Evolutionary conservation across 2,797 vertebrate genomes (phyloP).

Genomic region (Threskiornis aethiopicus): DNA sequence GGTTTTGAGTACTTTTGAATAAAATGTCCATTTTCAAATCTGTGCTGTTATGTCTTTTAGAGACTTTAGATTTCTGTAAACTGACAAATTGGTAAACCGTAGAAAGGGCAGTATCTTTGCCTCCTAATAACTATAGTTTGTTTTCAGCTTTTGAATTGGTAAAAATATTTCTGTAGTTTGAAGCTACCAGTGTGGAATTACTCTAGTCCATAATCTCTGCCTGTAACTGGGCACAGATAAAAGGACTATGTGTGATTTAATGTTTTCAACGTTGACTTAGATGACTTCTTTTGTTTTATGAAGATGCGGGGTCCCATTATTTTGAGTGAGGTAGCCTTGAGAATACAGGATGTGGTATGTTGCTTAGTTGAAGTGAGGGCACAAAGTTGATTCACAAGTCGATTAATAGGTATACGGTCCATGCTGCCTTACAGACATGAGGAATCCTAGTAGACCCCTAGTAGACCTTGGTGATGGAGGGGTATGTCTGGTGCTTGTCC

Average conservation of each 20-base stretch:
- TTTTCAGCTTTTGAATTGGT: not conserved
- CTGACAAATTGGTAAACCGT: not conserved
- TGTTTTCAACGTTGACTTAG: not conserved
- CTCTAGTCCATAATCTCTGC: not conserved
- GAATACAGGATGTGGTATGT: not conserved
- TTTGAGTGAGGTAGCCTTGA: not conserved
- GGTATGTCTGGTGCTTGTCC: not conserved
- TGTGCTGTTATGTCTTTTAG: not conserved
- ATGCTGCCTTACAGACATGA: not conserved
- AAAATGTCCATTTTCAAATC: not conserved
- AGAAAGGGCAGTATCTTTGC: not conserved
- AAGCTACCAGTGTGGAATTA: not conserved
- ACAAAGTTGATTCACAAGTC: not conserved
- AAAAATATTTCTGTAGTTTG: not conserved
- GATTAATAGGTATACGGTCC: not conserved
- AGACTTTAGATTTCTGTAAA: not conserved
- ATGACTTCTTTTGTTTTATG: not conserved
- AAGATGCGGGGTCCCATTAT: not conserved
- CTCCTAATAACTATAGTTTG: not conserved
- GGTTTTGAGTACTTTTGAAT: not conserved
- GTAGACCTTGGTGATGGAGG: not conserved
- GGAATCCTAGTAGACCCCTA: not conserved
- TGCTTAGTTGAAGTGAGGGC: not conserved
- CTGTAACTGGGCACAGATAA: not conserved
- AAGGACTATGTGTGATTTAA: not conserved